These are phyloP conservation scores for Erethizon dorsatum DNA, from an alignment of 2,797 vertebrate genomes.

Conservation along the genomic window DNA sequence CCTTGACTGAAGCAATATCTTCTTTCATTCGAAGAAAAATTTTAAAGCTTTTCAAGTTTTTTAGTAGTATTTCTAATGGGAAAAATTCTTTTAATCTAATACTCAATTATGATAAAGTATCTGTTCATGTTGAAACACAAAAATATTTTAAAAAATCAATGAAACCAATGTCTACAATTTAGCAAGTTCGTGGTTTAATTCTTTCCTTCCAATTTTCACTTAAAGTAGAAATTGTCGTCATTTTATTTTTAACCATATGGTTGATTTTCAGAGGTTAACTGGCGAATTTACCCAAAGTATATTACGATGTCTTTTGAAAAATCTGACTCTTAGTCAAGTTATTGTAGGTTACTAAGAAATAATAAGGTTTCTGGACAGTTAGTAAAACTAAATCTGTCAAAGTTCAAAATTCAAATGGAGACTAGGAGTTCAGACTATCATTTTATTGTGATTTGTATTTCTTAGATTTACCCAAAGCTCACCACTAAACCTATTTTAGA, in stretches of 20 bases:
- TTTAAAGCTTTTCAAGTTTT: constrained; percentile 28
- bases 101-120: constrained; percentile 56
- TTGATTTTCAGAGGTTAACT: constrained; percentile 57
- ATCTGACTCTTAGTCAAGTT: constrained; percentile 8
- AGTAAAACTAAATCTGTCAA: constrained; percentile 14
- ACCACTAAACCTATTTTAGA: background rate
- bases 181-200: constrained; percentile 31
- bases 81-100: constrained; percentile 24
- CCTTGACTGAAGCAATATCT: background rate
- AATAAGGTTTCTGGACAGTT: constrained; percentile 32
- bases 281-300: background rate
- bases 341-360: constrained; percentile 46
- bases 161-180: constrained; percentile 52
- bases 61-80: constrained; percentile 32
- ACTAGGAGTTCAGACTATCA: background rate
- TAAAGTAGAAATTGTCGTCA: constrained; percentile 69
- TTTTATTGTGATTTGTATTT: background rate
- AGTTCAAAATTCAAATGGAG: constrained; percentile 8
- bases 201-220: constrained; percentile 49
- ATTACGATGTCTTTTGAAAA: constrained; percentile 27
- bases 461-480: background rate
- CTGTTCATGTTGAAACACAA: constrained; percentile 61
- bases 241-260: constrained; percentile 58
- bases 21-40: constrained; percentile 48
- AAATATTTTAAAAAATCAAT: background rate